Percentiles rank a stretch among this genome's conserved stretches.
These are phyloP conservation scores for Empidonax alnorum DNA, from an alignment of 2,113 vertebrate genomes.

Conservation along the genomic window DNA sequence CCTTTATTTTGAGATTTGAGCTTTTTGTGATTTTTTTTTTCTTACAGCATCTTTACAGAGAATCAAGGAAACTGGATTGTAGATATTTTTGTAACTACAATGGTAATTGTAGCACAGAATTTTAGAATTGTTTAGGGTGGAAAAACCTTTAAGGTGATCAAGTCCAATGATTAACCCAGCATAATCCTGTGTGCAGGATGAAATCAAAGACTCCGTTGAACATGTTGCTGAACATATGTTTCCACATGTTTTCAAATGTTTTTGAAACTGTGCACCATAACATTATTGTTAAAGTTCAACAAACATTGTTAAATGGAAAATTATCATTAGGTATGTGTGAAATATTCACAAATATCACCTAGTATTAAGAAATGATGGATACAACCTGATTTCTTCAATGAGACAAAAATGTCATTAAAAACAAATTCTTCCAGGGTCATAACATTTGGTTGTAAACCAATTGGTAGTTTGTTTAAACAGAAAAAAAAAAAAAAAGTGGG, in stretches of 20 bases:
- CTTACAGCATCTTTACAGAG: not conserved
- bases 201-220: not conserved
- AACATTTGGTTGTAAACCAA: not conserved
- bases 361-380: not conserved
- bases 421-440: not conserved
- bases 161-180: not conserved
- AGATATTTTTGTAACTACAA: not conserved
- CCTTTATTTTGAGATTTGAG: not conserved
- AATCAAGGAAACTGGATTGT: not conserved
- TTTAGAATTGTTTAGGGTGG: not conserved
- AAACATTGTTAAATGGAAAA: not conserved
- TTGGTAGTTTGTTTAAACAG: not conserved
- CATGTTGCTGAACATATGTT: not conserved
- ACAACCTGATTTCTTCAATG: not conserved
- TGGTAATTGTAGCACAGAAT: not conserved
- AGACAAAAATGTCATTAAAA: not conserved
- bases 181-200: not conserved
- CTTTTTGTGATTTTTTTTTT: not conserved
- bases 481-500: not conserved
- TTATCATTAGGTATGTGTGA: not conserved
- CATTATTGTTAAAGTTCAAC: not conserved
- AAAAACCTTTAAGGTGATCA: not conserved
- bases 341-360: not conserved
- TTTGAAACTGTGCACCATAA: not conserved
- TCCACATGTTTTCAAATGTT: not conserved